Conservation (phyloP, 1,140 invertebrate species). For the Caenorhabditis briggsae region DNA sequence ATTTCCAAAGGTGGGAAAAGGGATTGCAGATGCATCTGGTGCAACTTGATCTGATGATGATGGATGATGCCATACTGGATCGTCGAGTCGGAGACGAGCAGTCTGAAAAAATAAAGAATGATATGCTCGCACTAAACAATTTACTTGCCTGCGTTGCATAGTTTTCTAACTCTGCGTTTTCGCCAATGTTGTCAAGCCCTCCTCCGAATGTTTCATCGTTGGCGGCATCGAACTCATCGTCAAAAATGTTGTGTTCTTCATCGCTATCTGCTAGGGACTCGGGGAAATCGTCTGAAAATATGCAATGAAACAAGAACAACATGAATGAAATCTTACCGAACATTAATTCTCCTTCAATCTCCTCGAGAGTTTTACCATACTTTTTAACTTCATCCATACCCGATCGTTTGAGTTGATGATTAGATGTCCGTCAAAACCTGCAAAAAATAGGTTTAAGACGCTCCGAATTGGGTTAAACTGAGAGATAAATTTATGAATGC, state of each 20-base stretch:
- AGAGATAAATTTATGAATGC: not conserved
- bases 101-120: conserved; percentile 57
- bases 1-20: conserved; percentile 43
- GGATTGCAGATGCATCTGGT: conserved; percentile 58
- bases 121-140: not conserved
- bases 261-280: conserved; percentile 29
- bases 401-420: not conserved
- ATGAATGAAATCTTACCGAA: not conserved
- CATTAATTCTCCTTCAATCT: conserved; percentile 37
- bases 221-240: conserved; percentile 62
- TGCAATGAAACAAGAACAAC: not conserved
- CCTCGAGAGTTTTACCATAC: conserved; percentile 35
- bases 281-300: conserved; percentile 28
- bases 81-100: conserved; percentile 55
- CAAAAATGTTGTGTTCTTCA: conserved; percentile 38
- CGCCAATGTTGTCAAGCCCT: not conserved
- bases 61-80: conserved; percentile 51
- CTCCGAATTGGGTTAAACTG: not conserved
- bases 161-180: conserved; percentile 58
- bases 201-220: conserved; percentile 68
- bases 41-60: conserved; percentile 47
- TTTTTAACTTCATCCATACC: conserved; percentile 50
- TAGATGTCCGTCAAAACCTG: not conserved
- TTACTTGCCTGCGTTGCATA: conserved; percentile 63
- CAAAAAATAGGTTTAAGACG: not conserved